These are phyloP conservation scores for Microctenopoma steveboyesi DNA, from an alignment of 2,797 vertebrate genomes.

Conservation along the genomic window DNA sequence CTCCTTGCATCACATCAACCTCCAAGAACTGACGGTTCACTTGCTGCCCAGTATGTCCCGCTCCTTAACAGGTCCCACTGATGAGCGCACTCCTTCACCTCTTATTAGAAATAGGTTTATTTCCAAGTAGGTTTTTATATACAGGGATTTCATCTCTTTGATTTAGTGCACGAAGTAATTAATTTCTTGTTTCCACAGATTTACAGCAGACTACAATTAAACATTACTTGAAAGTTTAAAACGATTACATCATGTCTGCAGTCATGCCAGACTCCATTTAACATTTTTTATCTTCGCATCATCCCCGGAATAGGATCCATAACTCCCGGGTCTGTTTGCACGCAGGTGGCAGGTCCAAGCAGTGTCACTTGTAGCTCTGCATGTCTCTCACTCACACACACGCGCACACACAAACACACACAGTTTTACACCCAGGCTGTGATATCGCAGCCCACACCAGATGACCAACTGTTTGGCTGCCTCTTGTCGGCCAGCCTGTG, in stretches of 20 bases:
- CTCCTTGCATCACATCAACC: too few relatives aligned
- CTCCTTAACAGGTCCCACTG: too few relatives aligned
- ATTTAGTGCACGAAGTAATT: too few relatives aligned
- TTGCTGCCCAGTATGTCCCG: too few relatives aligned
- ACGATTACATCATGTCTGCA: not conserved
- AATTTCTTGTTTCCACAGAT: too few relatives aligned
- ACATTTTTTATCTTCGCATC: constrained; percentile 1
- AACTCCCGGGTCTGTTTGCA: constrained; percentile 24
- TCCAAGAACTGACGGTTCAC: too few relatives aligned
- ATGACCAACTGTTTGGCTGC: constrained; percentile 73
- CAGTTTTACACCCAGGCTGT: constrained; percentile 63
- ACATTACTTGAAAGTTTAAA: not conserved
- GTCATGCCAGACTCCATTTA: constrained; percentile 9
- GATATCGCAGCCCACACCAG: constrained; percentile 68
- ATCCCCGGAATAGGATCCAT: constrained; percentile 22
- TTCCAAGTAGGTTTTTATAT: too few relatives aligned
- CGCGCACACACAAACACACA: not conserved
- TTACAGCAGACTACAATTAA: not conserved
- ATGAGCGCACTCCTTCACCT: too few relatives aligned
- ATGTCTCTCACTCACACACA: constrained; percentile 52
- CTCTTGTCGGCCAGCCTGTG: constrained; percentile 61
- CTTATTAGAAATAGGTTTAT: too few relatives aligned
- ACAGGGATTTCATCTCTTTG: too few relatives aligned
- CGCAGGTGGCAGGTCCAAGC: constrained; percentile 61
- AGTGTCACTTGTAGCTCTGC: constrained; percentile 48